Evolutionary conservation across 2,888 invertebrate genomes (phyloP).

Genomic region (Limenitis camilla): DNA sequence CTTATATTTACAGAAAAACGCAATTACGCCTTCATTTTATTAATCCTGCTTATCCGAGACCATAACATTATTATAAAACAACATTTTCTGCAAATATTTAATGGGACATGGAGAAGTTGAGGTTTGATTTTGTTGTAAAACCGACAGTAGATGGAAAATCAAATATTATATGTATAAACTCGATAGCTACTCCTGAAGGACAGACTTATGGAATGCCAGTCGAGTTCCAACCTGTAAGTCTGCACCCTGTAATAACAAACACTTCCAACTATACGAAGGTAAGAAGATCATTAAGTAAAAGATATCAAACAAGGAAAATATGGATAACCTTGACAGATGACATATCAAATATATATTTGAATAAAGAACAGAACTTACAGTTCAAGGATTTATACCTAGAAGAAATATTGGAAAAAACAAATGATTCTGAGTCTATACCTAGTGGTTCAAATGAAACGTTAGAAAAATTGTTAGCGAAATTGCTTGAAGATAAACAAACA

Average conservation of each 20-base stretch:
- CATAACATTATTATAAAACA: constrained; percentile 2
- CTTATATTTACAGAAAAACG: background rate
- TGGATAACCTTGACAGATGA: too few species aligned
- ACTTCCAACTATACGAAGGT: constrained; percentile 8
- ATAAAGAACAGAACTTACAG: constrained; percentile 13
- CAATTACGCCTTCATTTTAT: background rate
- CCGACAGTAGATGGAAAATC: constrained; percentile 22
- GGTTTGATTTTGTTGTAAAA: constrained; percentile 19
- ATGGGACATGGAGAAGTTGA: constrained; percentile 9
- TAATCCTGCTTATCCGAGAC: background rate
- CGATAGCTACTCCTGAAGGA: constrained; percentile 18
- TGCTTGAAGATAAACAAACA: constrained; percentile 10
- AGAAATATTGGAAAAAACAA: constrained; percentile 2
- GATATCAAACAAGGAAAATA: constrained; percentile 14
- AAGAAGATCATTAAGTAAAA: constrained; percentile 10
- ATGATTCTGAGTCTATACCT: too few species aligned
- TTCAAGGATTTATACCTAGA: constrained; percentile 13
- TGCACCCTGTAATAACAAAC: constrained; percentile 7
- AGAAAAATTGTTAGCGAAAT: constrained; percentile 9
- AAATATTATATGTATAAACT: constrained; percentile 26
- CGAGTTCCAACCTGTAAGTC: constrained; percentile 21
- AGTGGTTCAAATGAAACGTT: too few species aligned
- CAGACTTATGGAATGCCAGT: constrained; percentile 19
- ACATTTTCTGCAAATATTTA: constrained; percentile 3
- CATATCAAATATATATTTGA: constrained; percentile 6